Conservation (phyloP, 1,140 invertebrate species). For the Nomia melanderi region DNA sequence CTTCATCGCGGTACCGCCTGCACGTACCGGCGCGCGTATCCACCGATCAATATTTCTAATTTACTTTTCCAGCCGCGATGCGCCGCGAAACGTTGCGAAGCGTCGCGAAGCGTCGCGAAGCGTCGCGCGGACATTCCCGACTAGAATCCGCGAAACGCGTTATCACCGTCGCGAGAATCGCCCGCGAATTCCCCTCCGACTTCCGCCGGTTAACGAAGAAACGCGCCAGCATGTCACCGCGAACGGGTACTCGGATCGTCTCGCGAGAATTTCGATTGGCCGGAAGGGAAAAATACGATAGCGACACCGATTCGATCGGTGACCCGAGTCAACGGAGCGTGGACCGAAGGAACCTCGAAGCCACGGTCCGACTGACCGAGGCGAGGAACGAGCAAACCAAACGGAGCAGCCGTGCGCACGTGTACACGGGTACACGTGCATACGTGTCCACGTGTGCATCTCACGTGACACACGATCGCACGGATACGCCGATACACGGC, state of each 20-base stretch:
- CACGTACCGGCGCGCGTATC: conserved; percentile 29
- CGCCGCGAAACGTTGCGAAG: neutral
- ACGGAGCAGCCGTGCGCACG: conserved; percentile 20
- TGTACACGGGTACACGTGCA: too few species aligned
- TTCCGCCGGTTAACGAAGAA: too few species aligned
- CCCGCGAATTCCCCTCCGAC: too few species aligned
- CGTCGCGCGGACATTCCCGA: too few species aligned
- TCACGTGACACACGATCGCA: conserved; percentile 20
- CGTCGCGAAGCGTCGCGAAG: too few species aligned
- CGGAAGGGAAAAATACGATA: too few species aligned
- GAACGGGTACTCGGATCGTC: too few species aligned
- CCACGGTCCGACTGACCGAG: conserved; percentile 14
- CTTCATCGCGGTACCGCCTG: conserved; percentile 41
- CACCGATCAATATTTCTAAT: conserved; percentile 51
- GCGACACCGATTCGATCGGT: neutral
- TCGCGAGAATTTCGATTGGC: too few species aligned
- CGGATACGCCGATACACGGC: too few species aligned
- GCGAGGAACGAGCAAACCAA: conserved; percentile 38
- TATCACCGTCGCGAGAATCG: too few species aligned
- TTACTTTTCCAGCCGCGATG: conserved; percentile 30
- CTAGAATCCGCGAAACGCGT: too few species aligned
- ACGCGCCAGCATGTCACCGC: too few species aligned
- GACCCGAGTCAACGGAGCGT: neutral
- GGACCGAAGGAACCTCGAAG: neutral
- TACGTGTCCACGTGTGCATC: conserved; percentile 32